Base-by-base conservation (phyloP, 2,888 invertebrate genomes). In the Pasiphila rectangulata region DNA sequence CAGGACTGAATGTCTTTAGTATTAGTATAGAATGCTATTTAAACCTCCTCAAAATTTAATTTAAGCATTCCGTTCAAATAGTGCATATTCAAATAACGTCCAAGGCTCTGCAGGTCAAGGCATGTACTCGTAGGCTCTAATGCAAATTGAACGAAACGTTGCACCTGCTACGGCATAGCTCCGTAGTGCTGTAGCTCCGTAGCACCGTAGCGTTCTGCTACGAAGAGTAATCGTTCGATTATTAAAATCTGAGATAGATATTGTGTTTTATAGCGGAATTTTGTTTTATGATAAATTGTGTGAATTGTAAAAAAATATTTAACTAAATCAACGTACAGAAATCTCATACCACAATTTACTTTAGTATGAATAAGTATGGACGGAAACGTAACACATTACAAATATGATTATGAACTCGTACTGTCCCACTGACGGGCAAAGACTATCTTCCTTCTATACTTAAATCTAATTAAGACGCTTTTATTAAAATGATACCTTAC, bases 81-180 rank as follows among this genome's bases (percentile, higher is more conserved):
- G 6, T 27, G 36, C 20, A 34, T 42, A 34, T 42, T 27, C 23
- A 48, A 40, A 40, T 38, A 30, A 36, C 13, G 29, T 2, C n/a
- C 45, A 47, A 47, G 42, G 41, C 32, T 35, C 37, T 20, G 27
- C 34, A 42, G 56, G 51, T 56, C 56, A 53, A 53, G 46, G 43
- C 10, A 36, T 45, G 19, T 17, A 17, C 2, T 17, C 4, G 17
- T 17, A 46, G 42, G 48, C 40, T 45, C 29, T 41, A 42, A 47
- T 46, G 37, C 20, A 45, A 53, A 44, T 19, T 46, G 42, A 43
- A 46, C 42, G 19, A 13, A 37, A 56, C 50, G 44, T 51, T 30
- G 45, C 54, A 51, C 39, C 16, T 46, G 46, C 63, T 60, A 60
- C 63, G 54, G 27, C 63, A 10, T 32, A 32, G 61, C 46, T 47